These are phyloP conservation scores for Campylomormyrus tamandua DNA, from an alignment of 2,113 vertebrate genomes.

Conservation along the genomic window DNA sequence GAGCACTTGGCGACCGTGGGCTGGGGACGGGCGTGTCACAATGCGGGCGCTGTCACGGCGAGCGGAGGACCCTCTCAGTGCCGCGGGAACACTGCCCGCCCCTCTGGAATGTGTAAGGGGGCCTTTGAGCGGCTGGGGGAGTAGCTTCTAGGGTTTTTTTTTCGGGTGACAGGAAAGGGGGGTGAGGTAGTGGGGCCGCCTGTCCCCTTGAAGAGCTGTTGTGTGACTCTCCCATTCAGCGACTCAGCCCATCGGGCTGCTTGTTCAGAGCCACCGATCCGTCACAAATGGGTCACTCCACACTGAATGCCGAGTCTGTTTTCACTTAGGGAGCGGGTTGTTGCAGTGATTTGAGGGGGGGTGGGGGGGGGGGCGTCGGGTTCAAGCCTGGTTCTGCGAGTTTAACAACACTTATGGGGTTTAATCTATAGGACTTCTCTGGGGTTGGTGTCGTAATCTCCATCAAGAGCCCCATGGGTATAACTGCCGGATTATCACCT, in stretches of 20 bases:
- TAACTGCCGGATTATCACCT: not conserved
- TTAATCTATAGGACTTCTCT: not conserved
- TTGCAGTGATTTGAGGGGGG: not conserved
- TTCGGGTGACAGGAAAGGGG: not conserved
- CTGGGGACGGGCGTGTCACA: conserved; percentile 43
- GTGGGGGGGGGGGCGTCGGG: not conserved
- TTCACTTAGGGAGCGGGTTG: not conserved
- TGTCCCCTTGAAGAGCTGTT: not conserved
- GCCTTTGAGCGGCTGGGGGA: conserved; percentile 37
- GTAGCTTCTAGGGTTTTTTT: not conserved
- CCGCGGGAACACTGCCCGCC: not conserved
- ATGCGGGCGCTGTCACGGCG: conserved; percentile 47
- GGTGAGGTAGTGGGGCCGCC: not conserved
- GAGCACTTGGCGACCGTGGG: conserved; percentile 14
- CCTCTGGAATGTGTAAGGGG: conserved; percentile 49
- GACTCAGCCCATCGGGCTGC: conserved; percentile 36
- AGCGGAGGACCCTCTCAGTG: conserved; percentile 26
- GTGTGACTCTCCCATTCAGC: conserved; percentile 43
- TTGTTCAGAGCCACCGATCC: conserved; percentile 50
- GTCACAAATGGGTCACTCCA: conserved; percentile 53
- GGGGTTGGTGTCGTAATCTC: not conserved
- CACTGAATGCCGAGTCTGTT: conserved; percentile 52
- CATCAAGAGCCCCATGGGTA: not conserved
- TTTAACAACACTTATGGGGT: not conserved
- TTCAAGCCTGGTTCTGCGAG: not conserved